Conservation (phyloP, 2,888 invertebrate species). For the Sclerodermus sp. region DNA sequence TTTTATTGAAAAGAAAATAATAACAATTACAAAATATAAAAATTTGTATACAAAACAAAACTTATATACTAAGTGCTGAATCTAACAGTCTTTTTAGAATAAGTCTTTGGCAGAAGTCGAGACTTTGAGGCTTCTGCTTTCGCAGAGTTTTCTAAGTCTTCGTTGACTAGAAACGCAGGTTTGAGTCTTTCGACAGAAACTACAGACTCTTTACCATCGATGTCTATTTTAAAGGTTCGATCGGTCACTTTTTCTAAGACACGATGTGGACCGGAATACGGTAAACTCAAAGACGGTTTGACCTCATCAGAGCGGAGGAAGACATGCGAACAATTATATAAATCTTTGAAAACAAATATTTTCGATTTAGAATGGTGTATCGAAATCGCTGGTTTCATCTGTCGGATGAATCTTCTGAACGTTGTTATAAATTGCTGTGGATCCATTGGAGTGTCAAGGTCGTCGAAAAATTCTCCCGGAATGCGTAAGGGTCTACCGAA, state of each 20-base stretch:
- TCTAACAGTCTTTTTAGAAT: too few species aligned
- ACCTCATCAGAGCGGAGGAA: not conserved
- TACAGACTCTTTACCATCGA: too few species aligned
- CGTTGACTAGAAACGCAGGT: conserved; percentile 9
- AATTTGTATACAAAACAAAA: too few species aligned
- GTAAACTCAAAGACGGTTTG: conserved; percentile 7
- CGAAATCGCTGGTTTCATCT: conserved; percentile 7
- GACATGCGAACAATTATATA: conserved; percentile 11
- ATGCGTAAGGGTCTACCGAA: conserved; percentile 21
- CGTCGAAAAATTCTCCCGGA: conserved; percentile 17
- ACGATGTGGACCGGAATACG: conserved; percentile 6
- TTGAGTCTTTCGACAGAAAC: conserved; percentile 9
- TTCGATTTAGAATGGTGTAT: conserved; percentile 9
- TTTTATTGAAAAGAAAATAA: too few species aligned
- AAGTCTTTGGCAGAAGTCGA: too few species aligned
- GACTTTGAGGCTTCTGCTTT: too few species aligned
- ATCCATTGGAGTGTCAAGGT: not conserved
- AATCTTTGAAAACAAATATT: conserved; percentile 6
- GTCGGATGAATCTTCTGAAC: conserved; percentile 4
- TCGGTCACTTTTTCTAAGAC: conserved; percentile 8
- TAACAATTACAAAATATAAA: too few species aligned
- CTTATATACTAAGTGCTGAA: too few species aligned
- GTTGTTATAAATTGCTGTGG: conserved; percentile 2
- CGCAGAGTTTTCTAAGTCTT: too few species aligned
- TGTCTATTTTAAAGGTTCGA: too few species aligned